Evolutionary conservation across 1,140 invertebrate genomes (phyloP).

Genomic region (Calephelis virginiensis): DNA sequence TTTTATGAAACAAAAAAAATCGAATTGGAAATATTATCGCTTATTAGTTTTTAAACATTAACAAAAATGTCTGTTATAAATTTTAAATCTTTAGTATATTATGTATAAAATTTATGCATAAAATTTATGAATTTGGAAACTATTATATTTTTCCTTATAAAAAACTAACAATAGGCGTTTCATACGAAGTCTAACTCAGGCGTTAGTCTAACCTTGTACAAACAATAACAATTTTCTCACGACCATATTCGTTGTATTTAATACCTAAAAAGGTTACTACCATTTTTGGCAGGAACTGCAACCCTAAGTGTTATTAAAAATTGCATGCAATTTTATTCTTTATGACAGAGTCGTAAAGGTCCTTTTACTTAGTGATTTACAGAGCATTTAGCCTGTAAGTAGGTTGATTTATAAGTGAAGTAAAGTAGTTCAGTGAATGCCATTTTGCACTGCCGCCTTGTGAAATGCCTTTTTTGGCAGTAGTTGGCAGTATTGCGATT

Average conservation of each 20-base stretch:
- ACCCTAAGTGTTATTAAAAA: conserved; percentile 14
- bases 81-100: not conserved
- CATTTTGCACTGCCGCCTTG: conserved; percentile 24
- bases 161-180: conserved; percentile 17
- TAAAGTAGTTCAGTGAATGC: conserved; percentile 22
- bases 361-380: not conserved
- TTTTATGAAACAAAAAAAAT: too few species aligned
- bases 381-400: conserved; percentile 11
- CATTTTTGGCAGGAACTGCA: conserved; percentile 32
- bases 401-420: conserved; percentile 15
- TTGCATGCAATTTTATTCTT: conserved; percentile 6
- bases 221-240: conserved; percentile 40
- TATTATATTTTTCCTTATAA: conserved; percentile 12
- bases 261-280: conserved; percentile 26
- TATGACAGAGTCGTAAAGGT: conserved; percentile 1
- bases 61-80: too few species aligned
- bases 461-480: conserved; percentile 23
- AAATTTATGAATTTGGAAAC: conserved; percentile 11
- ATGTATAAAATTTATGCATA: not conserved
- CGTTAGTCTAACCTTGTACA: conserved; percentile 28
- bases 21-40: too few species aligned
- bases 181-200: conserved; percentile 3
- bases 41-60: too few species aligned
- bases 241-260: conserved; percentile 28
- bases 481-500: conserved; percentile 5